Evolutionary conservation across 1,140 invertebrate species (phyloP).

Genomic region (Trichoplusia ni): DNA sequence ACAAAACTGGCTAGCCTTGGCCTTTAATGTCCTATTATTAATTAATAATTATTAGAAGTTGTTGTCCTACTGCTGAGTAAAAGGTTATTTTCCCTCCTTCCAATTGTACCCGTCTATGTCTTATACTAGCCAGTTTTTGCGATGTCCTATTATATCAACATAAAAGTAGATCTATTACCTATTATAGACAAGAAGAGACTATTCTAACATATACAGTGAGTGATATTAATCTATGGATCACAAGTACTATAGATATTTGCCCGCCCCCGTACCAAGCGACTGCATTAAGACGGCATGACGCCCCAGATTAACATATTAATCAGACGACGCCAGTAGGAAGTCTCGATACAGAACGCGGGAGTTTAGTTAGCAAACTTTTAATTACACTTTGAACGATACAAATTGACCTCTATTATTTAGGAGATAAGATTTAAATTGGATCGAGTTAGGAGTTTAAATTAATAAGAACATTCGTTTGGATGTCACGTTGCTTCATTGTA

Average conservation of each 20-base stretch:
- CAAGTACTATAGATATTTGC: no score
- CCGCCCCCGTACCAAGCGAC: slow-evolving; percentile 25
- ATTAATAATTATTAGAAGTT: no score
- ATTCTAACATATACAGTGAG: slow-evolving; percentile 23
- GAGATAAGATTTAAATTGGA: slow-evolving; percentile 8
- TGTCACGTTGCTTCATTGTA: slow-evolving; percentile 19
- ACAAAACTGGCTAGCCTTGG: no score
- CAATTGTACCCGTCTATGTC: no score
- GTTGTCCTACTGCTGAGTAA: no score
- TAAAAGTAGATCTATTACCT: no score
- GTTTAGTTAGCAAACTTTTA: slow-evolving; percentile 26
- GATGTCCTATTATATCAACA: no score
- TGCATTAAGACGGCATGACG: slow-evolving; percentile 31
- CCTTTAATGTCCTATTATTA: no score
- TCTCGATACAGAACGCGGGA: slow-evolving; percentile 15
- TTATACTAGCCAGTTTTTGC: no score
- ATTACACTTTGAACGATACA: slow-evolving; percentile 4
- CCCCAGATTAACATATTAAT: slow-evolving; percentile 31
- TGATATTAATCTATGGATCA: slow-evolving; percentile 12
- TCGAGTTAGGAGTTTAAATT: not conserved
- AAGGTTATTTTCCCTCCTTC: no score
- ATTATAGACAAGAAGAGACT: no score
- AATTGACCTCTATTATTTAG: slow-evolving; percentile 11
- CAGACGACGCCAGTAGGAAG: slow-evolving; percentile 18
- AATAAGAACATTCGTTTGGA: slow-evolving; percentile 21